Evolutionary conservation across 2,888 invertebrate species (phyloP), one percentile per base, ranked within the genome.

Genomic region (Adelognathus sp.): DNA sequence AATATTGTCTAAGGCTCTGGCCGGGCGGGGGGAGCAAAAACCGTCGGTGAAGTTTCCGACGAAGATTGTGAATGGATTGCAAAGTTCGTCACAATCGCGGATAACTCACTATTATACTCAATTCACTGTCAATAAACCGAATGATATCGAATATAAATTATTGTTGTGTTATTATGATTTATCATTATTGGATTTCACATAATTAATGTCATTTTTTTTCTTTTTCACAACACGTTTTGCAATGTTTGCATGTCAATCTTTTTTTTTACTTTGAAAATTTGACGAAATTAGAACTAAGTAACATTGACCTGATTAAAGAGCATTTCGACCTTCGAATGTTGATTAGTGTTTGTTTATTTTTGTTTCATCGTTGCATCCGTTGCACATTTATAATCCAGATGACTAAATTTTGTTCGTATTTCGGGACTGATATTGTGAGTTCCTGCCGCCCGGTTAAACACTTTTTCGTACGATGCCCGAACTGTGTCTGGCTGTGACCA

Each of bases 401-500:
- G 36, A 6, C 36, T 9, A 18, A 11, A 36, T 36, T 58, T 58
- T 11, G 7, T 58, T 7, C 11, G 3, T 9, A 3, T 29, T 9
- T 31, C n/a, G 46, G 9, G 9, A 66, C 33, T n/a, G n/a, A 52
- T 14, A 11, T 52, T 14, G 24, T 11, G 3, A 66, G 33, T 18
- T 36, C n/a, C n/a, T n/a, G 11, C 21, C 6, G 18, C 31, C 16
- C 31, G 14, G 36, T 18, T 9, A 36, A n/a, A 9, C n/a, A 31
- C 18, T n/a, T 11, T 16, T n/a, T n/a, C n/a, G 27, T 27, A 16
- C 36, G 24, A n/a, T 52, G 64, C 54, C 41, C 41, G 41, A n/a
- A 54, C 39, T 16, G 54, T 54, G 39, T 21, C 11, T 52, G 67
- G 27, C 41, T 29, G 39, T 67, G 54, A 54, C 54, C 54, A 67